Evolutionary conservation across 1,140 invertebrate genomes (phyloP), one percentile per base, ranked within the genome.

Genomic region (Maniola jurtina): DNA sequence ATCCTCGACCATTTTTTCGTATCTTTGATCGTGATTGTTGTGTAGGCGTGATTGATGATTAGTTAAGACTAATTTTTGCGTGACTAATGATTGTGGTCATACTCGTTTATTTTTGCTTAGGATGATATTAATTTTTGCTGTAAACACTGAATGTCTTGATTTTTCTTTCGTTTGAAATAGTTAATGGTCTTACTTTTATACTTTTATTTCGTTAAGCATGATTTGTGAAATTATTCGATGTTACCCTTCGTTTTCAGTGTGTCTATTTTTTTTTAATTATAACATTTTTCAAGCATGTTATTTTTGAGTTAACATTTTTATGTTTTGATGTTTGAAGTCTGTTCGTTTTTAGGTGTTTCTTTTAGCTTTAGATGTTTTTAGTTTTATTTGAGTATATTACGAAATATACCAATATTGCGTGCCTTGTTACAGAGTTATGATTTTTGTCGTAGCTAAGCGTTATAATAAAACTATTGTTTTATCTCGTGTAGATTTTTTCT

Each of bases 211-310:
- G 38, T 40, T 7, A 45, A 64, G 62, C 62, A 64, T 64, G 62
- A 64, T 25, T 25, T 25, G 25, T 25, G 25, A 25, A 42, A 48
- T n/a, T 55, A 64, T 34, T 65, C 47, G 48, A 58, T 65, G 64
- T 55, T 48, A 25, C 7, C 16, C 25, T 68, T 62, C 52, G 40
- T 68, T 34, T 25, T 58, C 35, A 9, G 36, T 42, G 47, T 47
- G 56, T 58, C 8, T 14, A 11, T 48, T 33, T 48, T 61, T 61
- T 25, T 60, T 47, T 56, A 52, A 68, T 10, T 55, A 55, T 34
- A 55, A 55, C 52, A 55, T 55, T 52, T 68, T 62, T 33, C 66
- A 63, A 68, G 66, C 66, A 68, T 68, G 66, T 58, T 14, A 45
- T 45, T 62, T 66, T 66, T 66, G 48, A 50, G 14, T 60, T 66